phyloP scores from a whole-genome alignment of 2,113 vertebrate genomes.

The Oncorhynchus keta region DNA sequence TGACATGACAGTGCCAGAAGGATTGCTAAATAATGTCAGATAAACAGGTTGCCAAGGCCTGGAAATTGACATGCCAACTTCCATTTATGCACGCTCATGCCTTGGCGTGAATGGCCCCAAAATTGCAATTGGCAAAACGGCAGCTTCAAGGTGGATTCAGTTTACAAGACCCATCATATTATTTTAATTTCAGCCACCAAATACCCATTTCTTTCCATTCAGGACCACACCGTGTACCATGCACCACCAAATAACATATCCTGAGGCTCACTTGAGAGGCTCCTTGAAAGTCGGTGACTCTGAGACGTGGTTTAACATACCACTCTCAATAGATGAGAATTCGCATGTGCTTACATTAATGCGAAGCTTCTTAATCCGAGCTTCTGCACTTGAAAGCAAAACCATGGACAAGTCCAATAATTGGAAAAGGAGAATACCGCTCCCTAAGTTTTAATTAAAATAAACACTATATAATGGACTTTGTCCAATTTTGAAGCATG shows the following conservation, averaged over 20 bases:
- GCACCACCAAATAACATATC: not conserved
- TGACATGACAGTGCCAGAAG: conserved; percentile 11
- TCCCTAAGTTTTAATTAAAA: conserved; percentile 31
- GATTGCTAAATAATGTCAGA: conserved; percentile 5
- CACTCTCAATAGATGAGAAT: conserved; percentile 43
- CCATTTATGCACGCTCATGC: too few relatives aligned
- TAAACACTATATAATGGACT: conserved; percentile 29
- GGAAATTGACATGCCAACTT: not conserved
- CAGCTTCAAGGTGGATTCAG: not conserved
- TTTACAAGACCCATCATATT: not conserved
- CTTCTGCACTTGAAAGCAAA: conserved; percentile 30
- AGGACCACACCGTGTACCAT: not conserved
- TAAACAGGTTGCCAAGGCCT: conserved; percentile 18
- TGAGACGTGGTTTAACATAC: conserved; percentile 5
- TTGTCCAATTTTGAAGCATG: conserved; percentile 15
- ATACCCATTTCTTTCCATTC: not conserved
- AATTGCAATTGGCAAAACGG: not conserved
- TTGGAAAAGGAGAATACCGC: conserved; percentile 13
- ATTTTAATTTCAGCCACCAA: not conserved
- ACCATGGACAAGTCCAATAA: conserved; percentile 26
- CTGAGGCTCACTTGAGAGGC: conserved; percentile 24
- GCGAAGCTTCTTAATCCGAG: conserved; percentile 39
- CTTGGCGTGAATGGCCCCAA: not conserved
- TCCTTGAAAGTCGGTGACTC: conserved; percentile 24
- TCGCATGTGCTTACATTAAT: conserved; percentile 53